A percentile compares a stretch with the other conserved stretches of the same genome.
Conservation (phyloP, 2,113 vertebrate genomes). For the Turdus rufiventris region DNA sequence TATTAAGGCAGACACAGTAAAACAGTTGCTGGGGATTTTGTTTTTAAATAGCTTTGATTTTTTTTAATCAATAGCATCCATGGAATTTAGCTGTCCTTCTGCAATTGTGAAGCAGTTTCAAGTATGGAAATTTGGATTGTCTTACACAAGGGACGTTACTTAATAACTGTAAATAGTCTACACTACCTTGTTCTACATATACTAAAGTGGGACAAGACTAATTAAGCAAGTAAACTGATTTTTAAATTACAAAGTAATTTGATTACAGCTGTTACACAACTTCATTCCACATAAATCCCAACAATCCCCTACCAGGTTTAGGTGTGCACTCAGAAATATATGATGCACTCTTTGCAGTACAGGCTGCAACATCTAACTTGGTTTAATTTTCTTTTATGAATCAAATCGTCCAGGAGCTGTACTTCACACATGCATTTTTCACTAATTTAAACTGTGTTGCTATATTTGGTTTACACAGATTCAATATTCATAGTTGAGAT, state of each 20-base stretch:
- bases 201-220: constrained; percentile 10
- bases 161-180: neutral
- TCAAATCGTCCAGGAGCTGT: neutral
- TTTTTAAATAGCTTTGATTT: neutral
- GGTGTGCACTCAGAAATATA: neutral
- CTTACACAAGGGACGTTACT: constrained; percentile 44
- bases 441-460: neutral
- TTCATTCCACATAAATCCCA: neutral
- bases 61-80: neutral
- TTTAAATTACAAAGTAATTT: constrained; percentile 33
- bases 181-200: neutral
- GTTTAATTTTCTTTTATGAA: neutral
- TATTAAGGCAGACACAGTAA: neutral
- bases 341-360: neutral
- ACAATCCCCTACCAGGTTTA: neutral
- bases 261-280: constrained; percentile 25
- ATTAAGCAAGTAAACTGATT: constrained; percentile 36
- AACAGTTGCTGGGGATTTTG: neutral
- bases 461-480: neutral
- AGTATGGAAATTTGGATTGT: neutral
- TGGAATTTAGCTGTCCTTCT: neutral
- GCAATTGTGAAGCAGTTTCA: constrained; percentile 23
- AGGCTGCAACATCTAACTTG: neutral
- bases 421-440: neutral
- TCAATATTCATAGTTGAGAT: neutral